Evolutionary conservation across 2,888 invertebrate genomes (phyloP), one percentile per base, ranked within the genome.

Genomic region (Acrobeloides nanus): DNA sequence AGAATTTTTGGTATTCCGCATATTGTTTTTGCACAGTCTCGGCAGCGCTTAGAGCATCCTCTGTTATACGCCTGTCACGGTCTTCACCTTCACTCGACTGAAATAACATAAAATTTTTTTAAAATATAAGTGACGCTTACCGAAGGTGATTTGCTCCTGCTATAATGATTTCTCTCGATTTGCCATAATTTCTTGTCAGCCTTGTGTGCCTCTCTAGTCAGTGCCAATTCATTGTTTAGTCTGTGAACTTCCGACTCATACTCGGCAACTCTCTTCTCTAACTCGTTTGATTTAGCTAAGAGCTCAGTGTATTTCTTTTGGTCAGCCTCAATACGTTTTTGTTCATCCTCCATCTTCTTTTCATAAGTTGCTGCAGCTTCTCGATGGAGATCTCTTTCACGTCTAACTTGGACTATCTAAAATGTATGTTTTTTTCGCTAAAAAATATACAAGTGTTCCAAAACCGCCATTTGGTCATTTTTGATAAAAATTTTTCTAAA

Each of bases 191-290:
- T 63, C 43, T 65, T 65, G 51, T 72, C 72, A 1, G 72, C 68
- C 32, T 60, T 63, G 39, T 59, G 56, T 5, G 63, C 64, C 35
- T 65, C 65, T 46, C 63, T 71, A 6, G 59, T 61, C 33, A 70
- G 49, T 31, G 59, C 45, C 35, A 70, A 46, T 42, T 72, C 71
- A 1, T 57, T 60, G 21, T 57, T 62, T 37, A 68, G 44, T 5
- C 63, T 80, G 75, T 89, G 89, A 42, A 90, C 78, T 59, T 89
- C 82, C 32, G 89, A 80, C 67, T 86, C 83, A 49, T 89, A 76
- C 75, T 89, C 88, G 18, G 85, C 82, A 37, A 77, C 58, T 76
- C 87, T 86, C 64, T 87, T 87, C 34, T 72, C 64, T 49, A 61
- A 41, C 24, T 46, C 55, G 26, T 55, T 54, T 3, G 55, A 48